Conservation (phyloP, 2,888 invertebrate species). For the Caenorhabditis japonica region DNA sequence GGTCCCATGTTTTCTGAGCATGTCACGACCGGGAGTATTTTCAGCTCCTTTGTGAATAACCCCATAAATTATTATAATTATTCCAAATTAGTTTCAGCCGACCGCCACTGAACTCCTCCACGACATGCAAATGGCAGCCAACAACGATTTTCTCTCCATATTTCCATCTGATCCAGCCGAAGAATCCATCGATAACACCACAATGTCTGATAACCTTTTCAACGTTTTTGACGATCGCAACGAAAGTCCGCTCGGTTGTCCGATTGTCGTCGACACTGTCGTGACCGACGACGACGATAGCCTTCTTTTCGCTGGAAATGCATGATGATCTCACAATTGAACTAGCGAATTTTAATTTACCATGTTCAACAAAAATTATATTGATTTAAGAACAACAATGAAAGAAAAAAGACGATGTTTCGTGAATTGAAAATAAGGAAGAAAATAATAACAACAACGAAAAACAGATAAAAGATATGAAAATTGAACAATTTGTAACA, state of each 20-base stretch:
- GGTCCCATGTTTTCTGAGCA: no score
- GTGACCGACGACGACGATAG: slow-evolving; percentile 19
- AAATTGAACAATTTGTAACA: slow-evolving; percentile 26
- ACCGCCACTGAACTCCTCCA: slow-evolving; percentile 17
- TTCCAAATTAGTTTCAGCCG: slow-evolving; percentile 33
- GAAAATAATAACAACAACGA: slow-evolving; percentile 15
- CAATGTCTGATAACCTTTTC: slow-evolving; percentile 3
- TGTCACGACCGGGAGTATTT: no score
- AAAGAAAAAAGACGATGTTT: slow-evolving; percentile 9
- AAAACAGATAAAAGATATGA: slow-evolving; percentile 21
- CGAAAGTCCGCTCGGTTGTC: slow-evolving; percentile 20
- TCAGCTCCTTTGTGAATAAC: no score
- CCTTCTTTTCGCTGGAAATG: slow-evolving; percentile 9
- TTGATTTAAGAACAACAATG: slow-evolving; percentile 40
- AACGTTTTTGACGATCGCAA: slow-evolving; percentile 19
- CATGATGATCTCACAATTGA: neutral
- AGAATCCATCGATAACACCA: neutral
- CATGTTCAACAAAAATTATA: slow-evolving; percentile 40
- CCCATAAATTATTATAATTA: no score
- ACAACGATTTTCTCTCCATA: slow-evolving; percentile 2
- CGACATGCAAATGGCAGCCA: slow-evolving; percentile 16
- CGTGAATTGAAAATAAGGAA: neutral
- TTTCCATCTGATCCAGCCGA: slow-evolving; percentile 2
- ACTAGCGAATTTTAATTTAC: slow-evolving; percentile 9
- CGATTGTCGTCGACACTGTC: slow-evolving; percentile 29